Evolutionary conservation across 2,797 vertebrate genomes (phyloP), one percentile per base, ranked within the genome.

Genomic region (Rachycentron canadum): DNA sequence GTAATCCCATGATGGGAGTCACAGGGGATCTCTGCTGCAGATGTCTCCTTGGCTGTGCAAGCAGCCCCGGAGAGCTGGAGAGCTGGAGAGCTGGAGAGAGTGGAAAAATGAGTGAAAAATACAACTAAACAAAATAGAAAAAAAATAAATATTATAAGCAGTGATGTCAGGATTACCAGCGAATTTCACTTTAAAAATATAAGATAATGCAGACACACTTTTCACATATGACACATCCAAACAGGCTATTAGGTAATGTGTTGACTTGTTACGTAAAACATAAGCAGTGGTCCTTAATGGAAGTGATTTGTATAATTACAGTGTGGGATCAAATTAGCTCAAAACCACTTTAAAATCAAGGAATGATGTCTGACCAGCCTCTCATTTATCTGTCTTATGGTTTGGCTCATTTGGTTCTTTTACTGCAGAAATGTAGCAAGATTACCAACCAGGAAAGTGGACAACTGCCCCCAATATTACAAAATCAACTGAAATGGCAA

Each of bases 1-100:
- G 73, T 89, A 88, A 78, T 76, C 85, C 80, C 72, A 81, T 78
- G 82, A 87, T 79, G 85, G 73, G 66, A 84, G 81, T 88, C 83
- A 50, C 83, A 65, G 58, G 81, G 86, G 84, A 87, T 61, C 78
- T 69, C 32, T 81, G 69, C 71, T 72, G 84, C 73, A 87, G 84
- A 89, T 82, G 81, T 91, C 74, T 78, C 63, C 74, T 87, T 30
- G 62, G 73, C 70, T 82, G 71, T 62, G 76, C 50, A 34, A 66
- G 66, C 11, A 8, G 64, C 63, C 68, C 58, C 36, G 17, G 38
- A 81, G 74, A 84, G 62, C 49, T 16, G 64, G 21, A 26, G 47
- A 58, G 77, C 59, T 32, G 17, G 38, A 81, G 74, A 84, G 62
- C 49, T 16, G 64, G 21, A 26, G 47, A 58, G 77, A 56, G 3